Evolutionary conservation across 2,797 vertebrate genomes (phyloP).

Genomic region (Diplodus puntazzo): DNA sequence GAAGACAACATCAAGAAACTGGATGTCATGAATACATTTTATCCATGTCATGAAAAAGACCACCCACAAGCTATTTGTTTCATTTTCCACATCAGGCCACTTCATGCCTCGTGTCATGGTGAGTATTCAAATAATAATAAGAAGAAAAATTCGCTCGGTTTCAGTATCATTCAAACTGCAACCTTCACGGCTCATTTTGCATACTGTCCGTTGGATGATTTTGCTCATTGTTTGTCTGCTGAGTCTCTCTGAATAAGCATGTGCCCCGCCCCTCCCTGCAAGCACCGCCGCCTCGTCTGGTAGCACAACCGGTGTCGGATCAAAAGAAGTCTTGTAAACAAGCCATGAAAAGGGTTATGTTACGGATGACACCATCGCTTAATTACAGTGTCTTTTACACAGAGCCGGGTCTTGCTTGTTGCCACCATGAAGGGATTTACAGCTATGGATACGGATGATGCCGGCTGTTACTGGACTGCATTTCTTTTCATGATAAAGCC

Average conservation of each 20-base stretch:
- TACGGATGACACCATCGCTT: conserved; percentile 70
- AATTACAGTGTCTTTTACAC: conserved; percentile 65
- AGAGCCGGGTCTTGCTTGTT: conserved; percentile 30
- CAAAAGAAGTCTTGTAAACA: conserved; percentile 74
- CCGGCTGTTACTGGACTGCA: conserved; percentile 21
- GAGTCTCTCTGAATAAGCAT: conserved; percentile 52
- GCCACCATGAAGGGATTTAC: conserved; percentile 7
- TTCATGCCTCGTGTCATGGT: conserved; percentile 3
- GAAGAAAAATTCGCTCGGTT: conserved; percentile 23
- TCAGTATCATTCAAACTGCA: conserved; percentile 19
- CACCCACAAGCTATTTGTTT: conserved; percentile 16
- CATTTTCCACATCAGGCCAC: conserved; percentile 19
- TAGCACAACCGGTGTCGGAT: conserved; percentile 56
- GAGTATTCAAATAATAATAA: neutral
- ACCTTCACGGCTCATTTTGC: conserved; percentile 54
- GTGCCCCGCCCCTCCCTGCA: conserved; percentile 60
- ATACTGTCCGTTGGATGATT: conserved; percentile 40
- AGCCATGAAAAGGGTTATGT: conserved; percentile 64
- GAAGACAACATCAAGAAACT: conserved; percentile 14
- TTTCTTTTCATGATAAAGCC: conserved; percentile 14
- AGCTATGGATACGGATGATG: conserved; percentile 28
- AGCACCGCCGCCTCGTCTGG: conserved; percentile 41
- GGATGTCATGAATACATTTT: conserved; percentile 39
- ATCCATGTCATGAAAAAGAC: conserved; percentile 43
- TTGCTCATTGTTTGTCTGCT: conserved; percentile 58